A percentile compares a stretch with the other conserved stretches of the same genome.
These are phyloP conservation scores for Zosterops pallidus DNA, from an alignment of 2,113 vertebrate genomes.

Conservation along the genomic window DNA sequence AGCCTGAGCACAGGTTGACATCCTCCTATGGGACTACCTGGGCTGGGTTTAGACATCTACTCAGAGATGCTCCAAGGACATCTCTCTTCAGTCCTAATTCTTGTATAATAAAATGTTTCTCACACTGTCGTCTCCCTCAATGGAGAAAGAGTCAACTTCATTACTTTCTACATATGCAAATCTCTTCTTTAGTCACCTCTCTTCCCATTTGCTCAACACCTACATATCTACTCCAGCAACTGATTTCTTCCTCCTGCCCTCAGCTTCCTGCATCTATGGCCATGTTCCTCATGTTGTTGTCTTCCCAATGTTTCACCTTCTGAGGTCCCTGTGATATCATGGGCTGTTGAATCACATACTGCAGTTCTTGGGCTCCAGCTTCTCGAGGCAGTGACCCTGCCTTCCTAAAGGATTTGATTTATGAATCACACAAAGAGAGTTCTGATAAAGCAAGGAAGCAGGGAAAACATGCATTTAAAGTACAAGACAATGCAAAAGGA, in stretches of 20 bases:
- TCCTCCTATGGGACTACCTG: neutral
- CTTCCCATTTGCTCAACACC: neutral
- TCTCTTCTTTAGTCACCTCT: neutral
- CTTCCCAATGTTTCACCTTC: neutral
- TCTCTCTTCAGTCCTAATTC: neutral
- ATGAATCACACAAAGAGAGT: neutral
- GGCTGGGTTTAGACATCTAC: neutral
- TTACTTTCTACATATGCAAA: neutral
- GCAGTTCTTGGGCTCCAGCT: neutral
- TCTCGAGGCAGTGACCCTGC: neutral
- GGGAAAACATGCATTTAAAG: neutral
- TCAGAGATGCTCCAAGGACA: neutral
- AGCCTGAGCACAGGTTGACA: neutral
- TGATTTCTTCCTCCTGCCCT: neutral
- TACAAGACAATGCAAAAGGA: neutral
- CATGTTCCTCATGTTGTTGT: fast-evolving
- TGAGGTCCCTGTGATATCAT: neutral
- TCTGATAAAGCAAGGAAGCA: neutral
- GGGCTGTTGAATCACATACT: neutral
- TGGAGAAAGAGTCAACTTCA: neutral
- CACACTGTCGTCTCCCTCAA: neutral
- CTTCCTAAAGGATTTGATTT: neutral
- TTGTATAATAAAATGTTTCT: neutral
- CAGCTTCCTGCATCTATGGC: neutral
- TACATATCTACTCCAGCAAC: neutral